phyloP scores from a whole-genome alignment of 1,140 invertebrate species.

The Venustaconcha ellipsiformis region DNA sequence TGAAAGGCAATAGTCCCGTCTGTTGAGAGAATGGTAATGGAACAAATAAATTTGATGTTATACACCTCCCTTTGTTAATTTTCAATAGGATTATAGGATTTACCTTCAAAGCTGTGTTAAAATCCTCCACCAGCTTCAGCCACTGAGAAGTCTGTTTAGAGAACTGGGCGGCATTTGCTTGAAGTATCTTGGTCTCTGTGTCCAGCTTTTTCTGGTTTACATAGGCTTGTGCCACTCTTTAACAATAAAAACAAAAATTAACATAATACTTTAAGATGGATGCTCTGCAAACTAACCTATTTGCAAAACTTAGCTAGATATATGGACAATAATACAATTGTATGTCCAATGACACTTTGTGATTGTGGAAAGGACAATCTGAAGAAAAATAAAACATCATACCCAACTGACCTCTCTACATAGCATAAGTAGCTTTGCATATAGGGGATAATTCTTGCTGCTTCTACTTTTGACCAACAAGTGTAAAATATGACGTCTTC shows the following conservation, averaged over 20 bases:
- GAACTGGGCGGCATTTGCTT: slow-evolving; percentile 93
- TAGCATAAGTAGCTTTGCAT: too few species aligned
- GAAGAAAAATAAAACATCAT: too few species aligned
- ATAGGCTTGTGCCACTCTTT: slow-evolving; percentile 94
- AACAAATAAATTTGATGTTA: neutral
- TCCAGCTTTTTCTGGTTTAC: slow-evolving; percentile 98
- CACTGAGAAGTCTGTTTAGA: slow-evolving; percentile 97
- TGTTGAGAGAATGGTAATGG: neutral
- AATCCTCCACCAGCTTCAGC: slow-evolving; percentile 93
- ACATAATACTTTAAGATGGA: too few species aligned
- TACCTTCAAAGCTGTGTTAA: slow-evolving; percentile 92
- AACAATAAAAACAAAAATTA: slow-evolving; percentile 58
- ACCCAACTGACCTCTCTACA: too few species aligned
- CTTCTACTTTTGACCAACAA: too few species aligned
- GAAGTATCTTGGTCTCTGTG: slow-evolving; percentile 96
- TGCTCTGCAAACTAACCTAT: too few species aligned
- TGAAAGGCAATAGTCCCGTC: neutral
- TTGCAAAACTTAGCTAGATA: too few species aligned
- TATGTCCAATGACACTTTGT: too few species aligned
- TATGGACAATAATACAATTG: too few species aligned
- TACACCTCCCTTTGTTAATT: neutral
- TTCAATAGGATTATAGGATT: slow-evolving; percentile 7
- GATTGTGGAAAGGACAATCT: too few species aligned
- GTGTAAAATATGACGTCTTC: too few species aligned
- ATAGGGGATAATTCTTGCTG: too few species aligned